These are phyloP conservation scores for Colossoma macropomum DNA, from an alignment of 2,113 vertebrate genomes.

Conservation along the genomic window DNA sequence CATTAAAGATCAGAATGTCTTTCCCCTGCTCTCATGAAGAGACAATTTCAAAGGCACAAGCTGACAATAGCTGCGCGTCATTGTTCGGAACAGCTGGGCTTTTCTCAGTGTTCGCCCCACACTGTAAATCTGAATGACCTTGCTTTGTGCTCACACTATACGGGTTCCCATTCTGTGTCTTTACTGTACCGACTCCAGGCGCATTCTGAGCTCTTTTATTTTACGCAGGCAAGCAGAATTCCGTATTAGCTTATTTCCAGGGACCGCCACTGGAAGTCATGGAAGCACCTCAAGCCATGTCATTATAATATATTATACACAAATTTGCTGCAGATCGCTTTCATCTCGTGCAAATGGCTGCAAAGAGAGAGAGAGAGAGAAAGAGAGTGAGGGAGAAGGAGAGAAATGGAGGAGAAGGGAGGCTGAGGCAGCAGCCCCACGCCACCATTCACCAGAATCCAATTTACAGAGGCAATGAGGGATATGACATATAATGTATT, in stretches of 20 bases:
- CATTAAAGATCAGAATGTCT: too few relatives aligned
- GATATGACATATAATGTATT: slow-evolving; percentile 68
- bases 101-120: slow-evolving; percentile 3
- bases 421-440: slow-evolving; percentile 40
- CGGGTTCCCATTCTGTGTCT: not conserved
- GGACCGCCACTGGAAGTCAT: slow-evolving; percentile 39
- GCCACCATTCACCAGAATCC: slow-evolving; percentile 61
- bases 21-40: too few relatives aligned
- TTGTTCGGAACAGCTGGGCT: not conserved
- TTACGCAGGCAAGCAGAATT: slow-evolving; percentile 51
- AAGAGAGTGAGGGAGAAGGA: slow-evolving; percentile 13
- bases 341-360: slow-evolving; percentile 56
- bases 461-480: slow-evolving; percentile 66
- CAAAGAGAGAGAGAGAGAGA: slow-evolving; percentile 23
- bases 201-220: slow-evolving; percentile 44
- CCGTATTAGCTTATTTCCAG: slow-evolving; percentile 42
- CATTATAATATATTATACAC: slow-evolving; percentile 65
- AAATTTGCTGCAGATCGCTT: slow-evolving; percentile 57
- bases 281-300: slow-evolving; percentile 52
- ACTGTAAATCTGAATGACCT: slow-evolving; percentile 37
- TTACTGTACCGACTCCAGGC: slow-evolving; percentile 43
- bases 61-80: too few relatives aligned
- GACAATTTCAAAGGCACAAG: too few relatives aligned
- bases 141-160: slow-evolving; percentile 33
- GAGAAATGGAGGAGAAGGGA: slow-evolving; percentile 46